A percentile compares a stretch with the other conserved stretches of the same genome.
These are phyloP conservation scores for Sycophila texana DNA, from an alignment of 2,888 invertebrate genomes.

Conservation along the genomic window DNA sequence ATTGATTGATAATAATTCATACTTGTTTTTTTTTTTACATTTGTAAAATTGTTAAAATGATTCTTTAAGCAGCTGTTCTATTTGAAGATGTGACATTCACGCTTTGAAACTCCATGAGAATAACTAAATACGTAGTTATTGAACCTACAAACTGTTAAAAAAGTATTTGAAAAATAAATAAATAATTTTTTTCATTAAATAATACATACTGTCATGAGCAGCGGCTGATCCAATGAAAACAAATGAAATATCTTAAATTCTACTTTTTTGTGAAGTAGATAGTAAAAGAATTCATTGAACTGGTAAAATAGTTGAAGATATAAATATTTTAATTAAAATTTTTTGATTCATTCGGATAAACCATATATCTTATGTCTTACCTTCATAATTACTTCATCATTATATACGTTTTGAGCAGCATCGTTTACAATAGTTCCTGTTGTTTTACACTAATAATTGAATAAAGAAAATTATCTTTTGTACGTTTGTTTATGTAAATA, in stretches of 20 bases:
- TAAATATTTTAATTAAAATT: background rate
- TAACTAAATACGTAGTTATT: background rate
- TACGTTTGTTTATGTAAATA: too few relatives aligned
- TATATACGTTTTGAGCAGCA: background rate
- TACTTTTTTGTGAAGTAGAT: background rate
- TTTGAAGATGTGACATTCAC: too few relatives aligned
- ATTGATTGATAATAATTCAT: too few relatives aligned
- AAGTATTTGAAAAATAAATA: background rate
- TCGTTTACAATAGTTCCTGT: background rate
- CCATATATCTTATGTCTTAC: background rate
- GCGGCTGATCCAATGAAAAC: background rate
- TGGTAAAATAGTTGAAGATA: background rate
- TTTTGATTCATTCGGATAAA: too few relatives aligned
- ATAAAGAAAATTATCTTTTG: too few relatives aligned
- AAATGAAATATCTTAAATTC: background rate
- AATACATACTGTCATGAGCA: background rate
- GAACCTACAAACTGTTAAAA: background rate
- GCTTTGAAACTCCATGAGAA: background rate
- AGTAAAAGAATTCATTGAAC: background rate
- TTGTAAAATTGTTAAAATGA: too few relatives aligned
- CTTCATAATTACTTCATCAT: background rate
- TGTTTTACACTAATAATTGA: background rate
- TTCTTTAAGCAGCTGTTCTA: too few relatives aligned
- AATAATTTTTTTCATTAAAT: background rate
- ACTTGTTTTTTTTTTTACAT: too few relatives aligned